phyloP scores from a whole-genome alignment of 1,140 invertebrate genomes.

The Drosophila eugracilis region DNA sequence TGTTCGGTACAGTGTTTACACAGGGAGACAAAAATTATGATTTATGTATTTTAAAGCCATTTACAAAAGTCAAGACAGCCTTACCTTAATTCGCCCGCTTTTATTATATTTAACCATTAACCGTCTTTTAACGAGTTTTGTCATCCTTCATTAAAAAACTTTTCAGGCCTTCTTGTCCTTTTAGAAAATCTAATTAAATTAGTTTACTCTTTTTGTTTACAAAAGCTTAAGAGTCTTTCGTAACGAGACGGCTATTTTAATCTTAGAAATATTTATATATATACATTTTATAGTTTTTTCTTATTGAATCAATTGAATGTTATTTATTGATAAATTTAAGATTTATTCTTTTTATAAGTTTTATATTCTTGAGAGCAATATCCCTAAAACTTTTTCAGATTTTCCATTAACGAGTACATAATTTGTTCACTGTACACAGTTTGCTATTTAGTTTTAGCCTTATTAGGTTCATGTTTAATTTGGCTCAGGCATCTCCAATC shows the following conservation, averaged over 20 bases:
- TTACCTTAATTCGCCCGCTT: not conserved
- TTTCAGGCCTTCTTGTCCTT: not conserved
- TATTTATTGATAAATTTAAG: not conserved
- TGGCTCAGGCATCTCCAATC: too few species aligned
- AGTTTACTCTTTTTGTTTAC: too few species aligned
- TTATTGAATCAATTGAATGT: too few species aligned
- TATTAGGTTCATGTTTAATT: not conserved
- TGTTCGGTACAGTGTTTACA: conserved; percentile 51
- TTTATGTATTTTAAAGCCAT: conserved; percentile 38
- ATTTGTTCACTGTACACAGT: too few species aligned
- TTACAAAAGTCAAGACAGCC: conserved; percentile 30
- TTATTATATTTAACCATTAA: not conserved
- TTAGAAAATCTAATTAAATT: not conserved
- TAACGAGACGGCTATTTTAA: not conserved
- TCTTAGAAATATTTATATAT: too few species aligned
- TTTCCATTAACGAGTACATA: too few species aligned
- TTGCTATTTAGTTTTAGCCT: not conserved
- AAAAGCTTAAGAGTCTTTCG: too few species aligned
- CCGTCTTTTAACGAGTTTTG: not conserved
- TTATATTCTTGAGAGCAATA: too few species aligned
- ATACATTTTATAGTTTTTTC: too few species aligned
- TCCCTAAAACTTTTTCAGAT: too few species aligned
- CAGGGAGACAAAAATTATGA: conserved; percentile 43
- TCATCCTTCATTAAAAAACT: not conserved
- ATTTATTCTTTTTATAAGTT: too few species aligned